A percentile compares a stretch with the other conserved stretches of the same genome.
phyloP scores from a whole-genome alignment of 2,888 invertebrate species.

The Phengaris alcon region DNA sequence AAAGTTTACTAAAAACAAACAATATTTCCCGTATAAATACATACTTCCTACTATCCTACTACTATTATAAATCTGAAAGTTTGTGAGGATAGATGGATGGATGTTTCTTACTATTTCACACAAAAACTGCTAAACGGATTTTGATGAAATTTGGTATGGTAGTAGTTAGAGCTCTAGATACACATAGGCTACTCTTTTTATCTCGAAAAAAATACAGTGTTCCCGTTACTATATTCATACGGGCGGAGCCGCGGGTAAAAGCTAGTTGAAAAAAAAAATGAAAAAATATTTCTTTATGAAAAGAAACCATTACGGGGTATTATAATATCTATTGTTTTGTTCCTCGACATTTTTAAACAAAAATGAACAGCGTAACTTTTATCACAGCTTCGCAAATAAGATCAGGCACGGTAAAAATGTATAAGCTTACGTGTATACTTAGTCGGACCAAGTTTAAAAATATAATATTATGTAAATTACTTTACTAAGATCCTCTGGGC shows the following conservation, averaged over 20 bases:
- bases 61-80: background rate
- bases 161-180: no score
- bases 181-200: no score
- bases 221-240: no score
- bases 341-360: slow-evolving; percentile 23
- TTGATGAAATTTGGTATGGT: no score
- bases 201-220: no score
- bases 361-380: slow-evolving; percentile 16
- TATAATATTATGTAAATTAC: slow-evolving; percentile 4
- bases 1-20: no score
- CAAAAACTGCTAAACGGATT: no score
- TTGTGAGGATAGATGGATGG: no score
- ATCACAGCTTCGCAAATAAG: background rate
- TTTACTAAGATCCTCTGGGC: slow-evolving; percentile 5
- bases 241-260: no score
- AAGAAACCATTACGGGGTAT: background rate
- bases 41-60: background rate
- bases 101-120: no score
- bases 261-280: background rate
- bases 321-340: background rate
- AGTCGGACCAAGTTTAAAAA: slow-evolving; percentile 6
- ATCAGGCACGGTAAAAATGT: background rate
- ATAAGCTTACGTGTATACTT: slow-evolving; percentile 10
- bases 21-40: background rate
- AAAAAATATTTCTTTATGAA: slow-evolving; percentile 14